Conservation (phyloP, 2,888 invertebrate genomes). For the Drosophila antonietae region DNA sequence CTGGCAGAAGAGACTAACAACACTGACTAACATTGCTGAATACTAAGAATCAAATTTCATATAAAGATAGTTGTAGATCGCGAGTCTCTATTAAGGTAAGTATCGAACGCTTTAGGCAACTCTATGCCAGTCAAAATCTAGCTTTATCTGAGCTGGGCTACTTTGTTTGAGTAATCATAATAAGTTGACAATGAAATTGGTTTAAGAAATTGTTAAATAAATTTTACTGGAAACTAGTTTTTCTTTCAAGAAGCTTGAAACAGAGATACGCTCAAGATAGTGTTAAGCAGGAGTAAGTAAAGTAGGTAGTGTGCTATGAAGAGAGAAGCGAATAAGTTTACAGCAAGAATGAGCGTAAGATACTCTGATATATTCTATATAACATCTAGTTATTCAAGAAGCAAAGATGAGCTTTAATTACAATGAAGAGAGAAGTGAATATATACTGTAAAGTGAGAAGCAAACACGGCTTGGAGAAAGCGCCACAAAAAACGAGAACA, state of each 20-base stretch:
- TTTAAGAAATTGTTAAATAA: not conserved
- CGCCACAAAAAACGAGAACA: not conserved
- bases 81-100: not conserved
- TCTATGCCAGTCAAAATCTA: too few species aligned
- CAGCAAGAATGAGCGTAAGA: not conserved
- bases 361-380: not conserved
- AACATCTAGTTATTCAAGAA: not conserved
- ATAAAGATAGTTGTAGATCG: not conserved
- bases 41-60: not conserved
- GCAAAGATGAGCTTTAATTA: not conserved
- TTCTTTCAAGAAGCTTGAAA: not conserved
- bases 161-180: too few species aligned
- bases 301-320: too few species aligned
- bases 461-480: too few species aligned
- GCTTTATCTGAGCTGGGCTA: too few species aligned
- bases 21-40: not conserved
- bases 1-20: not conserved
- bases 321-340: not conserved
- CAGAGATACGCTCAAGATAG: not conserved
- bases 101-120: not conserved
- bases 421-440: not conserved
- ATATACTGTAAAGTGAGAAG: not conserved
- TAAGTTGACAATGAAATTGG: too few species aligned
- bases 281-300: not conserved
- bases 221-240: not conserved